Base-by-base conservation (phyloP, 2,113 vertebrate species). In the Campylomormyrus numenius region DNA sequence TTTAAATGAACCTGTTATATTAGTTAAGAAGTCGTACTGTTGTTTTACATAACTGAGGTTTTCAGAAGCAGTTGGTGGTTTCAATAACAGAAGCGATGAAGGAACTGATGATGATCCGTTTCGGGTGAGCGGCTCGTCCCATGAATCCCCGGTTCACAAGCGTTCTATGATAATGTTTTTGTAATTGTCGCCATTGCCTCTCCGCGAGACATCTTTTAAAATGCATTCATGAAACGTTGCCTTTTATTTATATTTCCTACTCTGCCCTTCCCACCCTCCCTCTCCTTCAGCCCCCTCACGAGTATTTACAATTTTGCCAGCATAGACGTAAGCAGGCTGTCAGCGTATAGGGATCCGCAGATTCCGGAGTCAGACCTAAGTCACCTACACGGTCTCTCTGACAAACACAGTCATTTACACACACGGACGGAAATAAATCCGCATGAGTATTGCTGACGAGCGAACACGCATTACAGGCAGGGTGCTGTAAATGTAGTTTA, bases 311-410 rank as follows among this genome's bases (percentile, higher is more conserved):
- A 89, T 80, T 89, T 89, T 89, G 88, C 88, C 70, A 90, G 66
- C 85, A 89, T 19, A 89, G 70, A 86, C 89, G 90, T 89, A 89
- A 91, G 50, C 70, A 89, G 90, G 70, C 85, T 86, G 85, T 89
- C 88, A 80, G 88, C 88, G 88, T 77, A 89, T 83, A 53, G 88
- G 46, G 88, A 46, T 83, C 48, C 88, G 48, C 70, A 53, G 66
- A 89, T 70, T 89, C 88, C 48, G 70, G 88, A 77, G 46, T 89
- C 88, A 86, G 90, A 91, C 88, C 86, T 5, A 89, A 85, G 83
- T 56, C 58, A 89, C 89, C 45, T 58, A 88, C 85, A 86, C 89
- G 49, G 56, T 49, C 86, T 88, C 90, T 74, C 90, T 49, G 74
- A 88, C 86, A 89, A 49, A 89, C 58, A 80, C 90, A 90, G 77